Base-by-base conservation (phyloP, 2,797 vertebrate species). In the Numenius phaeopus region DNA sequence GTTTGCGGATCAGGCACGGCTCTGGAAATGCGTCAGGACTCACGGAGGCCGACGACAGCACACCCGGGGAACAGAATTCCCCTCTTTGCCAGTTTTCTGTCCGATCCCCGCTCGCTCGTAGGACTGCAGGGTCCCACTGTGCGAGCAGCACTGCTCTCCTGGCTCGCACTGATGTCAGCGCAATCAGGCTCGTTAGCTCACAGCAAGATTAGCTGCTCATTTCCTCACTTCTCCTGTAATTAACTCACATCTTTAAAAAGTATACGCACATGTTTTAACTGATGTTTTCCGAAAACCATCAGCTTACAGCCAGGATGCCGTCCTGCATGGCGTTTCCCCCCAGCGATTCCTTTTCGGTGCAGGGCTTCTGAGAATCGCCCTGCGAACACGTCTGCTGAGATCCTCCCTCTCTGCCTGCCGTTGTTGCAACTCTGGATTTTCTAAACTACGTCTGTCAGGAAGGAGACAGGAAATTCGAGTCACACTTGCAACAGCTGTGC, bases 401-500 rank as follows among this genome's bases (percentile, higher is more conserved):
- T 87, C 90, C 91, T 96, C 97, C 88, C 89, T 90, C 81, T 88
- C 93, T 86, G 90, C 62, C 82, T 50, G 72, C 95, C 97, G 97
- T 97, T 98, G 98, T 91, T 97, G 97, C 97, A 98, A 98, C 97
- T 96, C 96, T 97, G 98, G 98, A 90, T 96, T 98, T 98, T 98
- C 96, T 97, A 97, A 98, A 97, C 97, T 97, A 97, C 90, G 97
- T 98, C 97, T 97, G 97, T 98, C 98, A 99, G 99, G 99, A 99
- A 99, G 99, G 99, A 99, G 99, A 99, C 99, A 99, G 99, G 99
- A 99, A 99, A 98, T 98, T 98, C 98, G 98, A 99, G 98, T 99
- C 99, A 99, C 98, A 98, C 98, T 98, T 97, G 95, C 95, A 97
- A 98, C 98, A 98, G 98, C 98, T 98, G 98, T 76, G 91, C 98